Evolutionary conservation across 1,140 invertebrate genomes (phyloP).

Genomic region (Anoplolepis gracilipes): DNA sequence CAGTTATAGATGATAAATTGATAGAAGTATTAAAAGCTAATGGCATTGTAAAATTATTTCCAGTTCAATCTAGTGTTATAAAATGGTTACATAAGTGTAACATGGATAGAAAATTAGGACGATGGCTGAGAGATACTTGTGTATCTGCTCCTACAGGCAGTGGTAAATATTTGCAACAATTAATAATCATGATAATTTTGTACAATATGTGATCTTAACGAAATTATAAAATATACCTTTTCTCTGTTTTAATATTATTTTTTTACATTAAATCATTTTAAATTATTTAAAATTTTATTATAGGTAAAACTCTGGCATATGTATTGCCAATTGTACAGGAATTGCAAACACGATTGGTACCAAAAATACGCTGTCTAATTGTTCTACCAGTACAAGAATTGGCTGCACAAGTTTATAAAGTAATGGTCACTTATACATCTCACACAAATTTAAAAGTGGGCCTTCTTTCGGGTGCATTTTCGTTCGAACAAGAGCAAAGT

Average conservation of each 20-base stretch:
- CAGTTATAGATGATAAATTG: constrained; percentile 88
- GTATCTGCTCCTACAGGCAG: constrained; percentile 99
- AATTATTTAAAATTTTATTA: constrained; percentile 34
- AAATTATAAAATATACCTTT: not conserved
- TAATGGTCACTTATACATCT: constrained; percentile 91
- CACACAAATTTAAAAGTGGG: constrained; percentile 91
- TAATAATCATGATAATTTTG: constrained; percentile 9
- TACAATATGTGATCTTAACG: not conserved
- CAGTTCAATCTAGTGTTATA: constrained; percentile 94
- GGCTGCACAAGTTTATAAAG: constrained; percentile 94
- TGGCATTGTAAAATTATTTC: constrained; percentile 93
- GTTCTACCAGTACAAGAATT: constrained; percentile 97
- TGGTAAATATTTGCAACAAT: constrained; percentile 86
- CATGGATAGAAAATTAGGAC: constrained; percentile 85
- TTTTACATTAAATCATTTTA: not conserved
- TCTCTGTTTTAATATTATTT: constrained; percentile 17
- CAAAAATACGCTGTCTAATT: constrained; percentile 92
- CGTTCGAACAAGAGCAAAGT: constrained; percentile 92
- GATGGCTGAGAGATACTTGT: constrained; percentile 95
- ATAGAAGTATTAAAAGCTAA: constrained; percentile 89
- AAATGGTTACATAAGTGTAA: constrained; percentile 91
- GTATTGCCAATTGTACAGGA: constrained; percentile 96
- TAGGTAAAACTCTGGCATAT: constrained; percentile 96
- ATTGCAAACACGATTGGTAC: constrained; percentile 81
- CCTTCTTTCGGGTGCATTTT: constrained; percentile 90